A percentile compares a stretch with the other conserved stretches of the same genome.
Evolutionary conservation across 64 coral and sea anemone genomes (phyloP).

Genomic region (Montipora foliosa): DNA sequence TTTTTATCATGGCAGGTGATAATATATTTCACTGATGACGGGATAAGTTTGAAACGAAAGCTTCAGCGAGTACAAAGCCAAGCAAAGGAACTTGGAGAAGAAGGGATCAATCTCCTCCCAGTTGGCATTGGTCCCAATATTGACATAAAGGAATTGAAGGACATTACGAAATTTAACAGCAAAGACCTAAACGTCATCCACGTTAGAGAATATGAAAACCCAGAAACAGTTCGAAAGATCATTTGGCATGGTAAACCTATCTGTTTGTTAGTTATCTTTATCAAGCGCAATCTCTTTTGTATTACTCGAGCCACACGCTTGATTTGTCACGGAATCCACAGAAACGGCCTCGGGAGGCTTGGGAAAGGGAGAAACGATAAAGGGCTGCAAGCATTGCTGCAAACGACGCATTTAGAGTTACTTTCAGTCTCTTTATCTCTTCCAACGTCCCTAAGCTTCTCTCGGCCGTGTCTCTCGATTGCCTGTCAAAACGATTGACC

Average conservation of each 20-base stretch:
- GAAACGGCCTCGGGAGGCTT: no score
- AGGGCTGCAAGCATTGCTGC: no score
- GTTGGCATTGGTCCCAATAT: neutral
- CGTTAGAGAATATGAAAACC: neutral
- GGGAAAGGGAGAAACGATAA: no score
- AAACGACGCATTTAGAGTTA: no score
- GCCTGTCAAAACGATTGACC: no score
- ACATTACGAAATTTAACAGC: neutral
- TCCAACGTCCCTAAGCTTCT: no score
- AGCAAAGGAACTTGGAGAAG: neutral
- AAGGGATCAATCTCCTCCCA: neutral
- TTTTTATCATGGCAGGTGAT: neutral
- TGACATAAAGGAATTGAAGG: neutral
- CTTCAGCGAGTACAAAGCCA: neutral
- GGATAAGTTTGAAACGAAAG: neutral
- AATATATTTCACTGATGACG: constrained; percentile 14
- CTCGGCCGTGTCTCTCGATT: no score
- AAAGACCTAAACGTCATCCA: neutral
- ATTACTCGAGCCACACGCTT: no score
- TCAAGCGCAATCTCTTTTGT: no score
- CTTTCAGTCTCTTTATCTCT: no score
- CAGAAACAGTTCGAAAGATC: neutral
- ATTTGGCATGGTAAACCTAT: constrained; percentile 12
- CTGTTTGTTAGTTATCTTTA: neutral
- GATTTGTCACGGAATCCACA: no score